Conservation (phyloP, 2,113 vertebrate genomes). For the Nansenia antarctica region DNA sequence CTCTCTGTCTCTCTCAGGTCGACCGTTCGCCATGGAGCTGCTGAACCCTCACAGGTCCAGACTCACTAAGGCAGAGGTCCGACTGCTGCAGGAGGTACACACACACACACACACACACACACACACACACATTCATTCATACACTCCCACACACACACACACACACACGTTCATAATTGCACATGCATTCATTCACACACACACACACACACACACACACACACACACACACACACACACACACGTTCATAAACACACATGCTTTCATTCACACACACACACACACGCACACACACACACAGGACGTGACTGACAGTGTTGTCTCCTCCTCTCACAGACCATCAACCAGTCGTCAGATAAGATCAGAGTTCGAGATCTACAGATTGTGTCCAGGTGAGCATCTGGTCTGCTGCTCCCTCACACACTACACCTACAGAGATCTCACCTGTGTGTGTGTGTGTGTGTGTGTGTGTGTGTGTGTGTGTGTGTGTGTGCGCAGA, state of each 20-base stretch:
- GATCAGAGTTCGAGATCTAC: constrained; percentile 92
- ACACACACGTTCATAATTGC: not conserved
- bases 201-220: not conserved
- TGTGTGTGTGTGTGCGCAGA: constrained; percentile 66
- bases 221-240: no score
- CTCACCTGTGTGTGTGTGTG: not conserved
- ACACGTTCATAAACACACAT: not conserved
- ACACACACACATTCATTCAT: not conserved
- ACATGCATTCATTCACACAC: no score
- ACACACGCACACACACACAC: not conserved
- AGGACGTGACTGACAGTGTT: not conserved
- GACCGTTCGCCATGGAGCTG: constrained; percentile 96
- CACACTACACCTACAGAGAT: not conserved
- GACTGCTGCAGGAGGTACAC: constrained; percentile 88
- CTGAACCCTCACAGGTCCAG: constrained; percentile 86
- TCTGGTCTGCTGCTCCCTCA: not conserved
- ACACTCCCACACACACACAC: not conserved
- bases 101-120: not conserved
- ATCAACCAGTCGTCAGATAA: constrained; percentile 93
- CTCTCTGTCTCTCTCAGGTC: constrained; percentile 73
- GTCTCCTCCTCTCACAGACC: constrained; percentile 66
- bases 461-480: constrained; percentile 14
- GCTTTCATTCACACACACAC: not conserved
- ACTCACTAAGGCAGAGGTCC: constrained; percentile 80
- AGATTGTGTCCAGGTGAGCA: constrained; percentile 91